Base-by-base conservation (phyloP, 2,797 vertebrate genomes). In the Pseudocheirus occidentalis region DNA sequence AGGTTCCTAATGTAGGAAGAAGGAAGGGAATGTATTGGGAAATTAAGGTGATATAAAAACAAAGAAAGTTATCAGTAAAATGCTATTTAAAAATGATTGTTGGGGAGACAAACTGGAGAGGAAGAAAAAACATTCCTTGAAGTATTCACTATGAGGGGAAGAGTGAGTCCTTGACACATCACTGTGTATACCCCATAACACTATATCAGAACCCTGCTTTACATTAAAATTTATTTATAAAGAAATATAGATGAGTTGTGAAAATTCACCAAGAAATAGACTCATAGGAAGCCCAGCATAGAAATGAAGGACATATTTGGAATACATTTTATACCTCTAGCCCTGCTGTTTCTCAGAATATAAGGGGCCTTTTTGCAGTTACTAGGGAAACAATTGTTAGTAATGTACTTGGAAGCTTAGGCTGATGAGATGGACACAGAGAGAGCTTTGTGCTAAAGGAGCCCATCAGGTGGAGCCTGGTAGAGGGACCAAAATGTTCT, bases 331-430 rank as follows among this genome's bases (percentile, higher is more conserved):
- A 50, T 55, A 94, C 52, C 0, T 0, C 57, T 34, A 62, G 2
- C 1, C 7, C 16, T 91, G 87, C 53, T 93, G 1, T 24, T 93
- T 91, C 54, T 50, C 31, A 94, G 95, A 34, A 90, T 93, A n/a
- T 46, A 24, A 58, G 0, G 53, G 91, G 59, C 52, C 81, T 95
- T 93, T 93, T 53, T 62, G 27, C 93, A 95, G 97, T 98, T 98
- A 95, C 98, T 97, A 97, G 95, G 98, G 97, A 98, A 98, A 98
- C 94, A 29, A 31, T 14, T 50, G 40, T 94, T 40, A 59, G 95
- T 95, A 95, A 58, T 94, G 94, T 94, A 95, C 95, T 93, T 95
- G 97, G 90, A 95, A 95, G 31, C 50, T 90, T 90, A 52, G 40
- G 1, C 94, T 54, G 53, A 94, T 53, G 95, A 62, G 5, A 31